Evolutionary conservation across 2,888 invertebrate genomes (phyloP).

Genomic region (Pherbina coryleti): DNA sequence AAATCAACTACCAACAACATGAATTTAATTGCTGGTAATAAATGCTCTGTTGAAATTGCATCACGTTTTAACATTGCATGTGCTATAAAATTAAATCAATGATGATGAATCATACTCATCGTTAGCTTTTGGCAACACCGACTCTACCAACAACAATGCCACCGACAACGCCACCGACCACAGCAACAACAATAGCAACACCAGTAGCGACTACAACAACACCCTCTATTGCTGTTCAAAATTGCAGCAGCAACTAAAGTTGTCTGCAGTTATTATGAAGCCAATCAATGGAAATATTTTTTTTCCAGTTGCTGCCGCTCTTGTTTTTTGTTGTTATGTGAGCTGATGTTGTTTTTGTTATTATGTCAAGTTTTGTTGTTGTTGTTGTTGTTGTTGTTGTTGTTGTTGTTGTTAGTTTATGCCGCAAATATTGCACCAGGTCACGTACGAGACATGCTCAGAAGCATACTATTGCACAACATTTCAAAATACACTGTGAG

Average conservation of each 20-base stretch:
- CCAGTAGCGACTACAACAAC: constrained; percentile 3
- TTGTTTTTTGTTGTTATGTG: neutral
- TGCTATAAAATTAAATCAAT: too few relatives aligned
- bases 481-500: neutral
- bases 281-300: constrained; percentile 26
- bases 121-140: too few relatives aligned
- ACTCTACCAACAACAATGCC: too few relatives aligned
- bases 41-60: too few relatives aligned
- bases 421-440: constrained; percentile 9
- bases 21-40: too few relatives aligned
- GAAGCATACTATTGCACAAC: neutral
- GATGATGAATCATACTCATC: too few relatives aligned
- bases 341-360: neutral
- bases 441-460: constrained; percentile 15
- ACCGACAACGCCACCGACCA: neutral
- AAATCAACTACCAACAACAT: too few relatives aligned
- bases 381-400: neutral
- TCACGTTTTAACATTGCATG: too few relatives aligned
- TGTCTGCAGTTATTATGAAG: constrained; percentile 22
- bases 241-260: neutral
- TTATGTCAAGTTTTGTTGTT: constrained; percentile 5
- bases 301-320: neutral
- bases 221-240: neutral
- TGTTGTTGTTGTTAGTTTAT: neutral
- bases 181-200: neutral